Percentiles rank a stretch among this genome's conserved stretches.
phyloP scores from a whole-genome alignment of 2,797 vertebrate species.

The Eurystomus glaucurus region DNA sequence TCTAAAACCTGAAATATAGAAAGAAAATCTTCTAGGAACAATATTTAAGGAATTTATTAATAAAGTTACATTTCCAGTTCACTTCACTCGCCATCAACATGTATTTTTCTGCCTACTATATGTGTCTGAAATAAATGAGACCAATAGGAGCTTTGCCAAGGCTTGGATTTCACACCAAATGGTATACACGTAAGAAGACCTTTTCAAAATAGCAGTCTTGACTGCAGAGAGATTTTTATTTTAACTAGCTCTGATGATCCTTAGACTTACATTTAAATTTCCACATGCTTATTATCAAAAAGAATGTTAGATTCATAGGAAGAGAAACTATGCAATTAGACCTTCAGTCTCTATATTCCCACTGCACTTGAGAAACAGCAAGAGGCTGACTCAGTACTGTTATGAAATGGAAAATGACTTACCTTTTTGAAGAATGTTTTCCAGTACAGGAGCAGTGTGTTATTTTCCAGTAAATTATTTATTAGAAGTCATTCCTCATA shows the following conservation, averaged over 20 bases:
- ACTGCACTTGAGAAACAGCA: neutral
- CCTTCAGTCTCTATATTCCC: neutral
- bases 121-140: neutral
- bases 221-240: neutral
- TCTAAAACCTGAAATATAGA: neutral
- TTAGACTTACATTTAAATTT: neutral
- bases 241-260: neutral
- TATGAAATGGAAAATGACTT: neutral
- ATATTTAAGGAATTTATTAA: neutral
- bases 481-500: neutral
- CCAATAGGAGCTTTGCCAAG: neutral
- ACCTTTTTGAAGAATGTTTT: neutral
- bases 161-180: neutral
- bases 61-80: neutral
- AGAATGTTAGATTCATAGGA: neutral
- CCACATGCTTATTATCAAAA: neutral
- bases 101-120: neutral
- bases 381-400: neutral
- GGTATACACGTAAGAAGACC: neutral
- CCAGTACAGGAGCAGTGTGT: neutral
- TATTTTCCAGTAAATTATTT: neutral
- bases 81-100: neutral
- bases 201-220: neutral
- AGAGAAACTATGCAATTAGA: neutral
- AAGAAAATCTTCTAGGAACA: neutral